phyloP scores from a whole-genome alignment of 2,888 invertebrate species.

The Calliopum simillimum region DNA sequence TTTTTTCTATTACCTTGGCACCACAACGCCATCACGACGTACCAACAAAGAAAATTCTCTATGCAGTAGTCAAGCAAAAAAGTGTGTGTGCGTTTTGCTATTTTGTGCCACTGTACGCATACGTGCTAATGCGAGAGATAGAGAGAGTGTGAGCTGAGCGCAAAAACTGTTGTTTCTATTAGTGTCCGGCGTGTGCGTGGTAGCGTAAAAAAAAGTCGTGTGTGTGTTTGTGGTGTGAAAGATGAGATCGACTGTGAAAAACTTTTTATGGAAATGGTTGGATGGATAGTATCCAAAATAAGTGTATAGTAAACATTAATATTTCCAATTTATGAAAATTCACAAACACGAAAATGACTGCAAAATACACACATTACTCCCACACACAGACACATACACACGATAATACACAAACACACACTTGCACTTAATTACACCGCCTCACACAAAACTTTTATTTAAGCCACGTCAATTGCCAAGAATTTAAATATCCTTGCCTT shows the following conservation, averaged over 20 bases:
- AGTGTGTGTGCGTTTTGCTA: neutral
- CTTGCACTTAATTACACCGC: neutral
- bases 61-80: neutral
- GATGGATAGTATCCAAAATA: slow-evolving; percentile 39
- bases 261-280: slow-evolving; percentile 33
- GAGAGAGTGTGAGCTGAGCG: neutral
- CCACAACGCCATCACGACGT: neutral
- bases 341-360: neutral
- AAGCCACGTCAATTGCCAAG: neutral
- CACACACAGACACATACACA: slow-evolving; percentile 31
- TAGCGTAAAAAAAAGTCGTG: slow-evolving; percentile 26
- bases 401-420: slow-evolving; percentile 18
- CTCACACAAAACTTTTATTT: neutral
- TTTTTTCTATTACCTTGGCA: slow-evolving; percentile 10
- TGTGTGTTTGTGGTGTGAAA: neutral
- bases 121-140: neutral
- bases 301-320: neutral
- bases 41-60: neutral
- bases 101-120: neutral
- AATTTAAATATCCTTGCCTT: slow-evolving; percentile 12
- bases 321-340: neutral
- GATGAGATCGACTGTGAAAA: neutral
- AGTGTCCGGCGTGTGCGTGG: slow-evolving; percentile 22
- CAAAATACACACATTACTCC: slow-evolving; percentile 27
- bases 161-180: slow-evolving; percentile 16